Evolutionary conservation across 2,888 invertebrate genomes (phyloP), one percentile per base, ranked within the genome.

Genomic region (Trissoscelio sp.): DNA sequence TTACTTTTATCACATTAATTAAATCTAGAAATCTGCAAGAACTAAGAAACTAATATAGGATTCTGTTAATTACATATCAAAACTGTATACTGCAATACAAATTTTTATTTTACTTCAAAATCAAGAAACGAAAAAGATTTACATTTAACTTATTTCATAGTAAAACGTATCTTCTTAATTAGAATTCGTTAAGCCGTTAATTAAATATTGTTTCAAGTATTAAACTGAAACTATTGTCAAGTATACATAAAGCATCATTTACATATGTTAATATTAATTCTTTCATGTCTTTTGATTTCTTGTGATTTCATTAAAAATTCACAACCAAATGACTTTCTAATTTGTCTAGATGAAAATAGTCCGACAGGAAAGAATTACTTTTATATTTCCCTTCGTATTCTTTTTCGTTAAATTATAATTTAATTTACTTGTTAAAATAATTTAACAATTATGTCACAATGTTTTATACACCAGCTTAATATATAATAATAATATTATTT

Each of bases 241-340:
- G 2, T 34, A 9, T 9, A 34, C 9, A 34, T 7, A 7, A 24
- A 24, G 6, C 6, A 34, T 14, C 5, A 14, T 39, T 34, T 34
- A 34, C 3, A 14, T 9, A 39, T 12, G 11, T n/a, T 5, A 51
- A 24, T 7, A 12, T 16, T 24, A 22, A 22, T 14, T 24, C 16
- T 51, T 51, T 51, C 24, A 6, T 51, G 48, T 24, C 48, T 24
- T 24, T 51, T 24, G 48, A 51, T 24, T 51, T 24, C 2, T 44
- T 1, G 18, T 6, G 1, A 18, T 18, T 44, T 6, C 9, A 18
- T 18, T 18, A 44, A 44, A 44, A 55, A 55, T 39, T 39, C 39
- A 39, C 39, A 39, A 39, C 14, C 39, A 39, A 39, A 3, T 12
- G 5, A 1, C 3, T 39, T 12, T 11, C 1, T 39, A 39, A 39